A percentile compares a stretch with the other conserved stretches of the same genome.
phyloP scores from a whole-genome alignment of 30 jellyfish, hydroid and myxozoan species.

The Cassiopea andromeda region DNA sequence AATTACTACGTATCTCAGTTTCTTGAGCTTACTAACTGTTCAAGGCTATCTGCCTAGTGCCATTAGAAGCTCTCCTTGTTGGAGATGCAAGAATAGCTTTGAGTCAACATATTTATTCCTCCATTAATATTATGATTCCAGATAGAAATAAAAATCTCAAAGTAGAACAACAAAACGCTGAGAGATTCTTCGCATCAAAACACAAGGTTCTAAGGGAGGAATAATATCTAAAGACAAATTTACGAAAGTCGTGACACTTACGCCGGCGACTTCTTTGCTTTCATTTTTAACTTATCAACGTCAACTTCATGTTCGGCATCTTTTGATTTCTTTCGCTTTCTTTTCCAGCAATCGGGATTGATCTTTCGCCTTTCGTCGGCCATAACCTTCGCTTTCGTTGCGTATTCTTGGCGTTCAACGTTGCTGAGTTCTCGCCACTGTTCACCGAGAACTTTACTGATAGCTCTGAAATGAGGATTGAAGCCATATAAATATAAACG shows the following conservation, averaged over 20 bases:
- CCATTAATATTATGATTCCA: too few relatives aligned
- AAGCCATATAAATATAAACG: background rate
- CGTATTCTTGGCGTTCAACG: slow-evolving; percentile 86
- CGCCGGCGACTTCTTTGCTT: slow-evolving; percentile 64
- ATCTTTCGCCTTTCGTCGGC: slow-evolving; percentile 95
- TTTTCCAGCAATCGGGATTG: slow-evolving; percentile 99
- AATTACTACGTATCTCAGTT: too few relatives aligned
- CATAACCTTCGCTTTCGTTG: slow-evolving; percentile 94
- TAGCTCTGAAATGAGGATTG: slow-evolving; percentile 50
- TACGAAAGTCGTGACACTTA: slow-evolving; percentile 1
- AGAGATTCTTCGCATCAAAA: too few relatives aligned
- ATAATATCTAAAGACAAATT: background rate
- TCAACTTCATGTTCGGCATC: slow-evolving; percentile 65
- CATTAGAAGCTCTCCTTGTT: too few relatives aligned
- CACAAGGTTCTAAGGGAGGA: too few relatives aligned
- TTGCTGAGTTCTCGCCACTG: slow-evolving; percentile 90
- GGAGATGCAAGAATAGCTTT: too few relatives aligned
- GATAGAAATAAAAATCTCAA: too few relatives aligned
- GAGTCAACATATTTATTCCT: too few relatives aligned
- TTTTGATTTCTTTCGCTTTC: slow-evolving; percentile 90
- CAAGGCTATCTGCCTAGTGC: too few relatives aligned
- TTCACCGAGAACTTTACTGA: slow-evolving; percentile 94
- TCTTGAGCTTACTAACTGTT: too few relatives aligned
- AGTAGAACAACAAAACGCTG: too few relatives aligned
- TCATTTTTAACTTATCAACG: slow-evolving; percentile 44